Evolutionary conservation across 30 jellyfish, hydroid and myxozoan genomes (phyloP), one percentile per base, ranked within the genome.

Genomic region (Aurelia sp.): DNA sequence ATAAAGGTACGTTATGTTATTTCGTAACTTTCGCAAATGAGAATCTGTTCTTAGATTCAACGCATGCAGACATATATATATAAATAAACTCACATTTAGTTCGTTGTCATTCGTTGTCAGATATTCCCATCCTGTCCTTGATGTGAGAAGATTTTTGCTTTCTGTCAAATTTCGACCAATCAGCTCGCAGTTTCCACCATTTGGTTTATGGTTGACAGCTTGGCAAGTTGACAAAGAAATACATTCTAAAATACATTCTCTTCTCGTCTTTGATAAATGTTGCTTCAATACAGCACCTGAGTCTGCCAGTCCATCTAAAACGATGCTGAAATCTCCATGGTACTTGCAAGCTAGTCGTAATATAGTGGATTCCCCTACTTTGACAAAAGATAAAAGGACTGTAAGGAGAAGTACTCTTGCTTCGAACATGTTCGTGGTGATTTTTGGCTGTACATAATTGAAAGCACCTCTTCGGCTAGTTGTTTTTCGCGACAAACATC

Each of bases 121-220:
- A 30, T 44, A 67, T 21, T 6, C 19, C 91, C 91, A 81, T 30
- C 91, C 85, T 17, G 82, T 15, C 13, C 60, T 17, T 51, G 57
- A 13, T n/a, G 8, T 50, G 17, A 81, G 77, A 12, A 22, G 8
- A 30, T 73, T 24, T 51, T 10, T 50, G 35, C 84, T 73, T 65
- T 71, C 62, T 7, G 67, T 68, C 50, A 66, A 21, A 38, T 73
- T 81, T 35, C 84, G 52, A 18, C 53, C 78, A 67, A 81, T 64
- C n/a, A 81, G 35, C 19, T 81, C 68, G 20, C 91, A 81, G 11
- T 40, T 20, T 67, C 85, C 91, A 3, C 78, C 84, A 51, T 50
- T 75, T 38, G 51, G 4, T 38, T 81, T 53, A 52, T 50, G 58
- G 52, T 81, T 81, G 52, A 81, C 58, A 1, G 91, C 70, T 33